Percentiles rank a stretch among this genome's conserved stretches.
These are phyloP conservation scores for Bathynomus jamesi DNA, from an alignment of 1,140 invertebrate genomes.

Conservation along the genomic window DNA sequence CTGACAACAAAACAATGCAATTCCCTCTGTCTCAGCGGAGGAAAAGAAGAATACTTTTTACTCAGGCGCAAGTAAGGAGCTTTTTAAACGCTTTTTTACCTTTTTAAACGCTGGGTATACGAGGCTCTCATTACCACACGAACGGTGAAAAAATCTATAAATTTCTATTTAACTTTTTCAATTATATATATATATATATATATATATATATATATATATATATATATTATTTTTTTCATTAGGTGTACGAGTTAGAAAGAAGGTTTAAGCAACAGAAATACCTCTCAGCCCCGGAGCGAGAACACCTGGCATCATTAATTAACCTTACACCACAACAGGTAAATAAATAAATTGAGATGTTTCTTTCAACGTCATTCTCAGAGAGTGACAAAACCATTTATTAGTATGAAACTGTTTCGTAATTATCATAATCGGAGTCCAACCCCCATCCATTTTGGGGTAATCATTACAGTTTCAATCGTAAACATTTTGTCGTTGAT, in stretches of 20 bases:
- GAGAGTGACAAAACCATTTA: no score
- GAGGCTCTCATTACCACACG: no score
- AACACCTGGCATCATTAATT: slow-evolving; percentile 56
- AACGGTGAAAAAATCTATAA: not conserved
- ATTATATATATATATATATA: not conserved
- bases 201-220: not conserved
- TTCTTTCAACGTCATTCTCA: no score
- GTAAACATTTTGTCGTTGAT: no score
- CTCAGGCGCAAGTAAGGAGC: slow-evolving; percentile 45
- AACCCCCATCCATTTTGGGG: no score
- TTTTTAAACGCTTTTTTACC: no score
- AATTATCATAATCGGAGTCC: no score
- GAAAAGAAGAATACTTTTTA: slow-evolving; percentile 47
- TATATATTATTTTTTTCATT: slow-evolving; percentile 66
- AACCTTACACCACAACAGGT: slow-evolving; percentile 54
- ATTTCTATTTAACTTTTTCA: no score
- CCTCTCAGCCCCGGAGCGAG: slow-evolving; percentile 59
- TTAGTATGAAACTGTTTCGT: no score
- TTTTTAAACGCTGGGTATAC: no score
- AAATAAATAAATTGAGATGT: no score
- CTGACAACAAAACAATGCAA: slow-evolving; percentile 78
- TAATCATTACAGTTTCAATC: no score
- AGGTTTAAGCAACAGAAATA: slow-evolving; percentile 77
- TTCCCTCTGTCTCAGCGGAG: slow-evolving; percentile 75
- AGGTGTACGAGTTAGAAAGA: slow-evolving; percentile 95